Percentiles rank a stretch among this genome's conserved stretches.
Conservation (phyloP, 2,113 vertebrate genomes). For the Vulpes ferrilata region DNA sequence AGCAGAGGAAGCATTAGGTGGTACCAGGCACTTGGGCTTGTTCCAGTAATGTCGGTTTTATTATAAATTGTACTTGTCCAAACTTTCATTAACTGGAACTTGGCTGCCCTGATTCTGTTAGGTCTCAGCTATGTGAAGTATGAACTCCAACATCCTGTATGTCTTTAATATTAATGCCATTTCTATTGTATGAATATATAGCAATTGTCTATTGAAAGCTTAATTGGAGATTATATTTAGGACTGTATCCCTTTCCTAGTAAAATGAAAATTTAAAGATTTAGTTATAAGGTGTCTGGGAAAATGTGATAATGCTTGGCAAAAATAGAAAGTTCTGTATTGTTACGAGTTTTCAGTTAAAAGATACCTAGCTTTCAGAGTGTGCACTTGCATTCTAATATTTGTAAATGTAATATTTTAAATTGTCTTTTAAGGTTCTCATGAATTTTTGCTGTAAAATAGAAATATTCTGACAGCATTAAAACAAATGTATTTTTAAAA, state of each 20-base stretch:
- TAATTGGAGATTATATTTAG: neutral
- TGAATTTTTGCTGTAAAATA: neutral
- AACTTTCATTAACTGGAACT: neutral
- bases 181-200: neutral
- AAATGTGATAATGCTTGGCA: conserved; percentile 36
- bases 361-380: neutral
- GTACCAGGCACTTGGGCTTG: neutral
- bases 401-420: conserved; percentile 6
- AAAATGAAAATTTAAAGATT: conserved; percentile 24
- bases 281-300: conserved; percentile 20
- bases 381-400: neutral
- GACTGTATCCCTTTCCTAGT: neutral
- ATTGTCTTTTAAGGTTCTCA: conserved; percentile 16
- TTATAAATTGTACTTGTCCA: neutral
- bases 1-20: neutral
- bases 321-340: conserved; percentile 42
- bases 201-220: neutral
- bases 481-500: conserved; percentile 33
- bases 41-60: neutral
- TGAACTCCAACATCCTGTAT: neutral
- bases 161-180: neutral
- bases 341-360: conserved; percentile 45
- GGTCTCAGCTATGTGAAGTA: neutral
- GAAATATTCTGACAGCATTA: conserved; percentile 3
- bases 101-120: neutral